Percentiles rank a stretch among this genome's conserved stretches.
Evolutionary conservation across 2,113 vertebrate genomes (phyloP).

Genomic region (Phrynosoma platyrhinos): DNA sequence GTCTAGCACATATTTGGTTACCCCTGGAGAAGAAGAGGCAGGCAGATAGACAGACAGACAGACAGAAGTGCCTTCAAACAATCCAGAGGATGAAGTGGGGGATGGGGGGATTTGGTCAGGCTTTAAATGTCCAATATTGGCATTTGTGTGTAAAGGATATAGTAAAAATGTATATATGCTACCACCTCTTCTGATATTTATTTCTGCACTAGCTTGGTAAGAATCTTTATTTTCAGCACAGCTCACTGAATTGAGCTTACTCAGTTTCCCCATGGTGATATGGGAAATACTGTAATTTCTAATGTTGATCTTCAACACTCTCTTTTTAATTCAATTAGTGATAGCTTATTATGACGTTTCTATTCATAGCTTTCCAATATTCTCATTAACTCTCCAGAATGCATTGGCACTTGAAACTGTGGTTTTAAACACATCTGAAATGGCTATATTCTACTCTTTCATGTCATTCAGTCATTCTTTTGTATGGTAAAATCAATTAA

Average conservation of each 20-base stretch:
- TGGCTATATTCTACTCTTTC: neutral
- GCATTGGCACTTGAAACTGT: neutral
- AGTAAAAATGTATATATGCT: neutral
- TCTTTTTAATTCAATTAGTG: neutral
- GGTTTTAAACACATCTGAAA: neutral
- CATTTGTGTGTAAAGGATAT: neutral
- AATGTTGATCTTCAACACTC: neutral
- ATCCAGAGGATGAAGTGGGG: too few relatives aligned
- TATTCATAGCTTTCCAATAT: neutral
- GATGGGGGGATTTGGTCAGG: neutral
- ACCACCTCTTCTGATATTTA: neutral
- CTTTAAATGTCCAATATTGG: neutral
- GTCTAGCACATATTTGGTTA: neutral
- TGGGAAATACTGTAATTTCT: neutral
- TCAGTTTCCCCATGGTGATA: neutral
- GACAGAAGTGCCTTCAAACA: neutral
- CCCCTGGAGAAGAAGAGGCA: neutral
- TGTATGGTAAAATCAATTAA: conserved; percentile 9
- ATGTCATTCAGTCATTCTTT: neutral
- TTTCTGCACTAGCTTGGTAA: neutral
- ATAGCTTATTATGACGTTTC: neutral
- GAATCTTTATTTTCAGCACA: neutral
- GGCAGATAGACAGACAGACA: too few relatives aligned
- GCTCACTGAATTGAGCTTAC: neutral
- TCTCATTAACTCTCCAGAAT: neutral